Percentiles rank a stretch among this genome's conserved stretches.
Conservation (phyloP, 1,140 invertebrate genomes). For the Neotoxoptera formosana region DNA sequence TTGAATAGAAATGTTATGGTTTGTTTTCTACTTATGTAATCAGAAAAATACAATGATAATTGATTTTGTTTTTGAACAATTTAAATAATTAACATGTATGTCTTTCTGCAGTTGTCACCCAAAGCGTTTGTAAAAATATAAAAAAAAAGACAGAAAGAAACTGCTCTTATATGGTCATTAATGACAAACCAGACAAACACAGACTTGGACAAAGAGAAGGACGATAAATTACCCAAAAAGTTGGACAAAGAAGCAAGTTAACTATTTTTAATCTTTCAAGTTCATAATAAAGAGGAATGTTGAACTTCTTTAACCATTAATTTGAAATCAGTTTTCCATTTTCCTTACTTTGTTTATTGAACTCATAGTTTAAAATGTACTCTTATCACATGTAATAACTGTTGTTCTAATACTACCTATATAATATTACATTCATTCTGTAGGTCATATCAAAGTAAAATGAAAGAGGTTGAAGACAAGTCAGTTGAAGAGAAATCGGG, state of each 20-base stretch:
- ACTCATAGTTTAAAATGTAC: too few species aligned
- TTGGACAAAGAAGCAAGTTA: constrained; percentile 79
- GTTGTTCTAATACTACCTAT: neutral
- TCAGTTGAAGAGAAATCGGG: constrained; percentile 82
- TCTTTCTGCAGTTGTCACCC: too few species aligned
- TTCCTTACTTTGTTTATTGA: too few species aligned
- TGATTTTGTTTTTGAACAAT: neutral
- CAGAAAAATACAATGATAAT: neutral
- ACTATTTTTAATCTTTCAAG: neutral
- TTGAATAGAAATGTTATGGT: too few species aligned
- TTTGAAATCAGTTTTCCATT: too few species aligned
- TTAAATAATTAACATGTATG: too few species aligned
- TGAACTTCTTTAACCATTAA: too few species aligned
- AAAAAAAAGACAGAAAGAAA: too few species aligned
- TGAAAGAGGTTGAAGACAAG: constrained; percentile 84
- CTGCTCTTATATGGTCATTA: too few species aligned
- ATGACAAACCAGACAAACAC: constrained; percentile 55
- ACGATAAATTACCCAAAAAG: constrained; percentile 81
- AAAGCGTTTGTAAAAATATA: too few species aligned
- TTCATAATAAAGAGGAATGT: too few species aligned
- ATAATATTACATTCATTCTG: constrained; percentile 19
- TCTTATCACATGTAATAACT: too few species aligned
- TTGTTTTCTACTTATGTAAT: neutral
- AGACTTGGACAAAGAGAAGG: constrained; percentile 94
- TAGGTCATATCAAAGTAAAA: constrained; percentile 81